Percentiles rank a stretch among this genome's conserved stretches.
These are phyloP conservation scores for Patella vulgata DNA, from an alignment of 1,140 invertebrate species.

Conservation along the genomic window DNA sequence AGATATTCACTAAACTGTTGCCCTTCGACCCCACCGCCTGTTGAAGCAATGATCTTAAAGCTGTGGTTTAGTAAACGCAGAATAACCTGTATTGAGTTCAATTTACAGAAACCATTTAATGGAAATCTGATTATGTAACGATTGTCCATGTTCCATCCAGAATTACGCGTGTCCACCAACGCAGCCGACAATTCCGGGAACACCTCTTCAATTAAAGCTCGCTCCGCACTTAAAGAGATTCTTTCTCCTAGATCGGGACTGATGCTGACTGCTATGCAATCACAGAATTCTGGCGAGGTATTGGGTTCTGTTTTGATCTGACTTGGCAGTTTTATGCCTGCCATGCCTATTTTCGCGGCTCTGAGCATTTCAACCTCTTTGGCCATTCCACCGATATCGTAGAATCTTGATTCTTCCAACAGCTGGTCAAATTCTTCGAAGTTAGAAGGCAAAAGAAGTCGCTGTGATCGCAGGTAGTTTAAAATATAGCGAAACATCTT, in stretches of 20 bases:
- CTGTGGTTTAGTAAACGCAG: slow-evolving; percentile 86
- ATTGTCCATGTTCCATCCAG: slow-evolving; percentile 85
- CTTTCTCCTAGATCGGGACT: slow-evolving; percentile 89
- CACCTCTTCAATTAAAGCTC: slow-evolving; percentile 79
- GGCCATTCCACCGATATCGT: slow-evolving; percentile 47
- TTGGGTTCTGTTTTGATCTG: slow-evolving; percentile 34
- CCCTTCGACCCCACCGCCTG: slow-evolving; percentile 88
- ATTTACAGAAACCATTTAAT: slow-evolving; percentile 90
- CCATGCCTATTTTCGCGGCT: neutral
- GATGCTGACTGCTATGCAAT: slow-evolving; percentile 88
- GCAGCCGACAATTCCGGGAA: slow-evolving; percentile 90
- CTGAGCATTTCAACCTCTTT: slow-evolving; percentile 20
- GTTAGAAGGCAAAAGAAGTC: slow-evolving; percentile 85
- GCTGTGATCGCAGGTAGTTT: slow-evolving; percentile 93
- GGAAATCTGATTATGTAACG: slow-evolving; percentile 89
- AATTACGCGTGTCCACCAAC: slow-evolving; percentile 82
- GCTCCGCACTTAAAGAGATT: slow-evolving; percentile 85
- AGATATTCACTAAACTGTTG: slow-evolving; percentile 94
- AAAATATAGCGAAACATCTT: slow-evolving; percentile 96
- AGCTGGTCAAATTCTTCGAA: slow-evolving; percentile 89
- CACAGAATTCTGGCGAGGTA: slow-evolving; percentile 52
- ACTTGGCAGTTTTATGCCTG: slow-evolving; percentile 6
- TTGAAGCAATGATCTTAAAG: slow-evolving; percentile 84
- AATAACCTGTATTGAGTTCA: slow-evolving; percentile 90
- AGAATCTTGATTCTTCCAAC: slow-evolving; percentile 83